Conservation (phyloP, 37 sponge, comb jelly and placozoan species). For the Spongilla lacustris region DNA sequence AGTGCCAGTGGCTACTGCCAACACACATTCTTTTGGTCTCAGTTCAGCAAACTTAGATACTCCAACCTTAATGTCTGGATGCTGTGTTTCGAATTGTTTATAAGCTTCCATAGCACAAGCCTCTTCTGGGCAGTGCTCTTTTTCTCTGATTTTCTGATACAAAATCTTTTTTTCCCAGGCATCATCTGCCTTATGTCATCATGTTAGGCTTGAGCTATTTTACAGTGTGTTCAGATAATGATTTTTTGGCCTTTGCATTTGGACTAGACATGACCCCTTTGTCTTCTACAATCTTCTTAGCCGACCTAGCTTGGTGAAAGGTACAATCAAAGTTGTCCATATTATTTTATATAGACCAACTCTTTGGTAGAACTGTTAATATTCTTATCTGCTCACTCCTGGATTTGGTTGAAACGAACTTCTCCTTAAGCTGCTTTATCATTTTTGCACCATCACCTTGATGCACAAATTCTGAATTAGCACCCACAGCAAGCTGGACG, state of each 20-base stretch:
- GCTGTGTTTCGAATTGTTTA: constrained; percentile 27
- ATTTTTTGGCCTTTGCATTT: constrained; percentile 16
- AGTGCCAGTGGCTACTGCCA: constrained; percentile 64
- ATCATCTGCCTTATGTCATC: constrained; percentile 51
- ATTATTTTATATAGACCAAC: constrained; percentile 27
- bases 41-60: constrained; percentile 70
- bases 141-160: constrained; percentile 21
- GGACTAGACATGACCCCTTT: constrained; percentile 40
- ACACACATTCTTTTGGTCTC: constrained; percentile 49
- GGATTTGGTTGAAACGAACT: constrained; percentile 16
- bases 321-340: constrained; percentile 32
- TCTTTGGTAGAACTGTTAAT: constrained; percentile 39
- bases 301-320: constrained; percentile 19
- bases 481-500: too few relatives aligned
- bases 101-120: constrained; percentile 49
- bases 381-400: constrained; percentile 30
- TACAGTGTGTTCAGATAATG: constrained; percentile 18
- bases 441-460: constrained; percentile 35
- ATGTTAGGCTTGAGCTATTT: neutral
- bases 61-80: constrained; percentile 39
- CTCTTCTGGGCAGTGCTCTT: constrained; percentile 40
- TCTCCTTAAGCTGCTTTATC: constrained; percentile 49
- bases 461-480: too few relatives aligned
- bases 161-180: constrained; percentile 67
- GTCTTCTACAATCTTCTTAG: constrained; percentile 29